Evolutionary conservation across 2,113 vertebrate species (phyloP).

Genomic region (Amia ocellicauda): DNA sequence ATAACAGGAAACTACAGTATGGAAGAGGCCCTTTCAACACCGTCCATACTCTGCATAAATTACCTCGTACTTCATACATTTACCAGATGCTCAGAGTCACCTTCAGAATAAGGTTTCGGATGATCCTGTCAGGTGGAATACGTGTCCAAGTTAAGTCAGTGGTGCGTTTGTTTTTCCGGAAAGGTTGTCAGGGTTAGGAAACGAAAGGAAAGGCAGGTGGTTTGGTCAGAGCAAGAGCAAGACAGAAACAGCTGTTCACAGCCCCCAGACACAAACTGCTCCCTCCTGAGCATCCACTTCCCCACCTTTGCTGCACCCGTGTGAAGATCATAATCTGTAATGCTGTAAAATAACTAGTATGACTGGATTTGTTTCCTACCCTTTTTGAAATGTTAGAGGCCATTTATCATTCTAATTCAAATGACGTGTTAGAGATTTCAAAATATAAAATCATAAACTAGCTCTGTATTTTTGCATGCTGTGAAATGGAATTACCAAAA

Average conservation of each 20-base stretch:
- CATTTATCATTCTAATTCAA: no score
- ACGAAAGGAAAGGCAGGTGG: neutral
- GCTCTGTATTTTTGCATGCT: no score
- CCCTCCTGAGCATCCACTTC: constrained; percentile 21
- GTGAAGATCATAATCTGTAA: constrained; percentile 33
- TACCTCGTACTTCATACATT: constrained; percentile 50
- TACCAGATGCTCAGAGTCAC: constrained; percentile 51
- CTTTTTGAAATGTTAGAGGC: no score
- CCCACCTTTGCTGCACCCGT: constrained; percentile 34
- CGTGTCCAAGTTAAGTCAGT: no score
- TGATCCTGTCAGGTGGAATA: constrained; percentile 12
- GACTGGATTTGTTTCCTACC: no score
- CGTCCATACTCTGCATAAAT: constrained; percentile 44
- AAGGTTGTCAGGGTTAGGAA: neutral
- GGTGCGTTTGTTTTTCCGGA: no score
- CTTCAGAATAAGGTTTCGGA: constrained; percentile 35
- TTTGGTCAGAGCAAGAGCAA: constrained; percentile 12
- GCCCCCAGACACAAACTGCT: constrained; percentile 10
- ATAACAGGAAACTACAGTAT: no score
- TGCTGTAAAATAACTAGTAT: constrained; percentile 43
- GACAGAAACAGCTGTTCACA: no score
- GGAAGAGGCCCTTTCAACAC: no score
- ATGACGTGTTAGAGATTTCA: no score
- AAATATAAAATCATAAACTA: no score
- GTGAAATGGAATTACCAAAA: no score